These are phyloP conservation scores for Drosophila pseudotalamancana DNA, from an alignment of 2,888 invertebrate genomes.

Conservation along the genomic window DNA sequence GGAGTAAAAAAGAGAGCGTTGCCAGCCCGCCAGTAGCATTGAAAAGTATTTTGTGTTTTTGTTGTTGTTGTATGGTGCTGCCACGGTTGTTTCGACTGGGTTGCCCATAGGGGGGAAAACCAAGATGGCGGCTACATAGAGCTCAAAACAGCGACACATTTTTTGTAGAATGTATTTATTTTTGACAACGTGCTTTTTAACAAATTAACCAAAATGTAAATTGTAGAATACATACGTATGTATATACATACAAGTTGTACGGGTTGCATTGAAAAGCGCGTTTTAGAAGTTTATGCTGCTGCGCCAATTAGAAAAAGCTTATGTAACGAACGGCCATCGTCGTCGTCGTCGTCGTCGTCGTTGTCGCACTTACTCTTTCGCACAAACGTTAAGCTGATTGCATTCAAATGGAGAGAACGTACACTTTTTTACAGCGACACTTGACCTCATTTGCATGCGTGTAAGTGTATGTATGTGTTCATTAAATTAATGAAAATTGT, in stretches of 20 bases:
- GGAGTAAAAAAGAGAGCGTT: conserved; percentile 63
- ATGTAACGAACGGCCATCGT: conserved; percentile 55
- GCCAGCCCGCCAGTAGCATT: conserved; percentile 57
- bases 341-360: conserved; percentile 28
- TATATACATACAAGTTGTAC: background rate
- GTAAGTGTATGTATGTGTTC: conserved; percentile 32
- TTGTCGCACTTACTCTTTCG: conserved; percentile 35
- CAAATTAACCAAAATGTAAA: conserved; percentile 6
- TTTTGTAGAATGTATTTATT: conserved; percentile 32
- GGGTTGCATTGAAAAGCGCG: conserved; percentile 27
- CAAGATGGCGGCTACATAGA: conserved; percentile 70
- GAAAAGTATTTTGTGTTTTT: conserved; percentile 59
- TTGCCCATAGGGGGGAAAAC: conserved; percentile 71
- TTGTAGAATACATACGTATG: conserved; percentile 1
- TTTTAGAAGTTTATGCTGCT: conserved; percentile 45
- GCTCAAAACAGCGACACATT: conserved; percentile 63
- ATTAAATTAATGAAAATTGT: conserved; percentile 62
- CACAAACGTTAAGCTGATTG: conserved; percentile 17
- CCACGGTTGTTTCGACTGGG: conserved; percentile 47
- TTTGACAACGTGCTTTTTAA: conserved; percentile 45
- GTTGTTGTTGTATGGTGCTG: conserved; percentile 30
- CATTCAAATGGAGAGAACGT: conserved; percentile 46
- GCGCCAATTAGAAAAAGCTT: conserved; percentile 63
- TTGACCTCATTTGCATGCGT: conserved; percentile 78
- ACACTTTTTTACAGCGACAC: conserved; percentile 70